phyloP scores from a whole-genome alignment of 1,140 invertebrate species.

The Centruroides sculpturatus region DNA sequence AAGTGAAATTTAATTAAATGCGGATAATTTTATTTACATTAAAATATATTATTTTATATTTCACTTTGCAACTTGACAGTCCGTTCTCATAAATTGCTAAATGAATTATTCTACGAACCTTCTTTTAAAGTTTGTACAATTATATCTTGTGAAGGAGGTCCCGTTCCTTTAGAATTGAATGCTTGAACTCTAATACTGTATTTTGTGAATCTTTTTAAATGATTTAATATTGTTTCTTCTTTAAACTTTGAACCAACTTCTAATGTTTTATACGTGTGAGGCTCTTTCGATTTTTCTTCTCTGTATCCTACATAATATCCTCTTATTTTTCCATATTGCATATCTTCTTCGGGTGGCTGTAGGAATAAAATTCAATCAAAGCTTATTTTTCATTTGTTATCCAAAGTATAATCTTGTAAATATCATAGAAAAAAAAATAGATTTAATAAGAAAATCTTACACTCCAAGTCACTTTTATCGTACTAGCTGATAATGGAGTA shows the following conservation, averaged over 20 bases:
- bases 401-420: no score
- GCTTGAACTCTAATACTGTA: slow-evolving; percentile 35
- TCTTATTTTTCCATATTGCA: slow-evolving; percentile 28
- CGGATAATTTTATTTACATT: no score
- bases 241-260: slow-evolving; percentile 15
- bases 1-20: no score
- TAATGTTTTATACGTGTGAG: slow-evolving; percentile 23
- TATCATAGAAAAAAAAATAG: no score
- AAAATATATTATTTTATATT: no score
- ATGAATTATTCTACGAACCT: slow-evolving; percentile 3
- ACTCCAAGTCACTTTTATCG: slow-evolving; percentile 28
- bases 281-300: slow-evolving; percentile 25
- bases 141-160: slow-evolving; percentile 27
- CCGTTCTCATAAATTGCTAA: neutral
- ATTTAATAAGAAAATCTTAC: no score
- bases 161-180: slow-evolving; percentile 31
- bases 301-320: slow-evolving; percentile 37
- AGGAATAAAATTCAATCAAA: neutral
- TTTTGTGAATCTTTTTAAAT: slow-evolving; percentile 55
- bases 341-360: slow-evolving; percentile 16
- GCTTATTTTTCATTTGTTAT: no score
- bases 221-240: slow-evolving; percentile 25
- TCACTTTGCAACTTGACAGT: neutral
- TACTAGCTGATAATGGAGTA: slow-evolving; percentile 28
- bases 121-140: slow-evolving; percentile 21